Conservation (phyloP, 1,140 invertebrate genomes). For the Scaptomyza graminum region DNA sequence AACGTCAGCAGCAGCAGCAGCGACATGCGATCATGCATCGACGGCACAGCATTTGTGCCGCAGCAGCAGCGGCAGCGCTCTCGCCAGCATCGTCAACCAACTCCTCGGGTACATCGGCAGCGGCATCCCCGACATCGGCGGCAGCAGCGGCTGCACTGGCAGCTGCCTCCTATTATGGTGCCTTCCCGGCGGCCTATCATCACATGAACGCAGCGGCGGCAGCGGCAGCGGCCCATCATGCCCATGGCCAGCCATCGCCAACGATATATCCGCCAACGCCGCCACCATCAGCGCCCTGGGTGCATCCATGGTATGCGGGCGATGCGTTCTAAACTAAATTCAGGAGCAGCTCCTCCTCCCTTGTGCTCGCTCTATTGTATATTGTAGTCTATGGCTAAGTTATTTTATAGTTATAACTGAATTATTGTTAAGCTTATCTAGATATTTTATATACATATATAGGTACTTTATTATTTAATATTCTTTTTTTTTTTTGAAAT, state of each 20-base stretch:
- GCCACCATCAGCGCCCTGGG: slow-evolving; percentile 82
- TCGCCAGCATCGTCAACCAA: slow-evolving; percentile 62
- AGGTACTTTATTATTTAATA: slow-evolving; percentile 19
- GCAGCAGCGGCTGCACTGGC: slow-evolving; percentile 63
- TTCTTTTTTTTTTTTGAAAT: slow-evolving; percentile 1
- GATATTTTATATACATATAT: slow-evolving; percentile 3
- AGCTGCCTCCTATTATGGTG: slow-evolving; percentile 58
- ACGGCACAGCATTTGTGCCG: slow-evolving; percentile 62
- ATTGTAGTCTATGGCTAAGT: slow-evolving; percentile 37
- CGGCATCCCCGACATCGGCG: slow-evolving; percentile 61
- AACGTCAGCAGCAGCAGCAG: slow-evolving; percentile 52
- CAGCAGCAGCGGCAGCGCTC: slow-evolving; percentile 37
- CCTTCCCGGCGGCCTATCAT: slow-evolving; percentile 59
- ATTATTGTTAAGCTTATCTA: neutral
- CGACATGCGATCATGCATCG: slow-evolving; percentile 60
- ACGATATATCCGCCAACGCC: slow-evolving; percentile 83
- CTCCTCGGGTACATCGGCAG: slow-evolving; percentile 52
- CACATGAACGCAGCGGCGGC: slow-evolving; percentile 59
- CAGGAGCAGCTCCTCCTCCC: neutral
- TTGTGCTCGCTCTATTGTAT: slow-evolving; percentile 27
- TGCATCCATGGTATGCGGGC: slow-evolving; percentile 83
- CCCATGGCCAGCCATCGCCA: slow-evolving; percentile 80
- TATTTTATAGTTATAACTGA: slow-evolving; percentile 13
- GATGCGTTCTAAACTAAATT: slow-evolving; percentile 73
- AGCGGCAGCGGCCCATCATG: slow-evolving; percentile 63